Evolutionary conservation across 2,888 invertebrate species (phyloP).

Genomic region (Embidobia sp.): DNA sequence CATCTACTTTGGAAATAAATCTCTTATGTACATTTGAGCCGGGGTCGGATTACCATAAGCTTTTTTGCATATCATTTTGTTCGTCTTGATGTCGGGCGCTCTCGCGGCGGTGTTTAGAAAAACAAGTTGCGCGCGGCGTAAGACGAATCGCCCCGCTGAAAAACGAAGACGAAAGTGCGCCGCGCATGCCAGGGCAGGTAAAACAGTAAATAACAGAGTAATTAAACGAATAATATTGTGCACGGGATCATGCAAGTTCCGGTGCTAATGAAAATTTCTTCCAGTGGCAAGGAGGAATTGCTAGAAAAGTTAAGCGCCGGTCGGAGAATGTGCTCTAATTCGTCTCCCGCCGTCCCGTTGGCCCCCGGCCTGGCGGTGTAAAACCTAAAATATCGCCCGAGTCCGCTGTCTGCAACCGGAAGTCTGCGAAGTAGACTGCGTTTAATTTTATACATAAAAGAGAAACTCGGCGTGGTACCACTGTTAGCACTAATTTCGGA

Average conservation of each 20-base stretch:
- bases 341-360: slow-evolving; percentile 29
- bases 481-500: too few relatives aligned
- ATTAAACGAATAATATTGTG: slow-evolving; percentile 69
- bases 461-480: too few relatives aligned
- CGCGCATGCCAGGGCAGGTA: slow-evolving; percentile 5
- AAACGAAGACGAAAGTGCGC: slow-evolving; percentile 22
- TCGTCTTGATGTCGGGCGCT: slow-evolving; percentile 23
- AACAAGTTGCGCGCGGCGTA: slow-evolving; percentile 28
- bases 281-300: slow-evolving; percentile 43
- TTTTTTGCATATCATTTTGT: slow-evolving; percentile 60
- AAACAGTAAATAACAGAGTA: slow-evolving; percentile 67
- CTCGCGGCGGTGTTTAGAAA: slow-evolving; percentile 42
- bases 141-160: slow-evolving; percentile 28
- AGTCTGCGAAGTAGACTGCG: slow-evolving; percentile 36
- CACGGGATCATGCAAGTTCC: slow-evolving; percentile 60
- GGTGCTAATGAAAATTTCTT: slow-evolving; percentile 69
- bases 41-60: slow-evolving; percentile 56
- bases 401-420: slow-evolving; percentile 29
- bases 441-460: slow-evolving; percentile 43
- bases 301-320: slow-evolving; percentile 59
- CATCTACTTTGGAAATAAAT: slow-evolving; percentile 57
- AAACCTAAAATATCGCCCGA: slow-evolving; percentile 49
- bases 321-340: slow-evolving; percentile 61
- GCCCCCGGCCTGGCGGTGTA: slow-evolving; percentile 4
- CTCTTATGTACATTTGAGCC: slow-evolving; percentile 55